Percentiles rank a stretch among this genome's conserved stretches.
Evolutionary conservation across 1,140 invertebrate genomes (phyloP).

Genomic region (Panulirus ornatus): DNA sequence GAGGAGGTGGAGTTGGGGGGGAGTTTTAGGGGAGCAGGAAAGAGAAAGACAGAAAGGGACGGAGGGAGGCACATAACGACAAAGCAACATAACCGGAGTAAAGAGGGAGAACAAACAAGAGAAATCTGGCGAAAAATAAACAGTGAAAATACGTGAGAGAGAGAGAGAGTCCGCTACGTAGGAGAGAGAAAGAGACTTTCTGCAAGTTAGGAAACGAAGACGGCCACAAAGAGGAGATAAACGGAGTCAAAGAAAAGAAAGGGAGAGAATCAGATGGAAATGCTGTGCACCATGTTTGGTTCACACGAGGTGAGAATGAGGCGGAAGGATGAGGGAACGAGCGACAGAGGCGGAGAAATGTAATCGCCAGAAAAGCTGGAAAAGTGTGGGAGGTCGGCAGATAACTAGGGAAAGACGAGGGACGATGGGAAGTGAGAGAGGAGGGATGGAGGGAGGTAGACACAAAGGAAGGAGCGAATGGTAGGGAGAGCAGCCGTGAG

Average conservation of each 20-base stretch:
- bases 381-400: too few species aligned
- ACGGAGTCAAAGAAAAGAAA: too few species aligned
- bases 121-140: not conserved
- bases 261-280: too few species aligned
- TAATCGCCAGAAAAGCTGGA: too few species aligned
- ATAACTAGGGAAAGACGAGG: not conserved
- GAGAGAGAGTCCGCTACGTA: not conserved
- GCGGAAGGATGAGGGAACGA: too few species aligned
- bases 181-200: not conserved
- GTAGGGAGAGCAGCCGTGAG: not conserved
- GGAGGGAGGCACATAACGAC: conserved; percentile 1
- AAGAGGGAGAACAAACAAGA: not conserved
- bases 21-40: not conserved
- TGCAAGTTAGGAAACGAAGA: not conserved
- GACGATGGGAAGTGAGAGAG: not conserved
- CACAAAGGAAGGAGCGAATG: not conserved
- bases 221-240: not conserved
- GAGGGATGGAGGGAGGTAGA: not conserved
- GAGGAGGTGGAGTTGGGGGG: too few species aligned
- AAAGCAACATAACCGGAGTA: not conserved
- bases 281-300: too few species aligned
- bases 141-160: not conserved
- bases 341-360: not conserved
- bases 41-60: conserved; percentile 2
- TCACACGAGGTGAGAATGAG: too few species aligned